Evolutionary conservation across 2,888 invertebrate genomes (phyloP).

Genomic region (Electrophaes corylata): DNA sequence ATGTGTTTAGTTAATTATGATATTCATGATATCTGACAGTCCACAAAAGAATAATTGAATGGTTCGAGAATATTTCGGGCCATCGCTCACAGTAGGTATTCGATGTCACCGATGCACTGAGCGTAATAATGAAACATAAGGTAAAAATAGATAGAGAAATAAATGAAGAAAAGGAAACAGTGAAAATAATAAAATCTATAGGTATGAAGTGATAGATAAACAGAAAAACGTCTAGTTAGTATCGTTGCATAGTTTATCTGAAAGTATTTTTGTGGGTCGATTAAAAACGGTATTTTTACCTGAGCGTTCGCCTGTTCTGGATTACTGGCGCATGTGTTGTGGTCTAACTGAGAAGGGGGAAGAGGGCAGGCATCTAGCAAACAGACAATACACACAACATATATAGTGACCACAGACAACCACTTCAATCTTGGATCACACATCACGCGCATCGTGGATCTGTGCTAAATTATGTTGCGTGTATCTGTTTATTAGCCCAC

Average conservation of each 20-base stretch:
- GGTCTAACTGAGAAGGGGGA: slow-evolving; percentile 94
- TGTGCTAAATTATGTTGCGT: slow-evolving; percentile 80
- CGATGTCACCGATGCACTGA: slow-evolving; percentile 69
- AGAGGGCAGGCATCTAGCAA: slow-evolving; percentile 98
- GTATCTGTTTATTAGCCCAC: slow-evolving; percentile 78
- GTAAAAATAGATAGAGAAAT: slow-evolving; percentile 51
- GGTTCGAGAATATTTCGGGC: slow-evolving; percentile 55
- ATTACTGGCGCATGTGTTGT: slow-evolving; percentile 91
- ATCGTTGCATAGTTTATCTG: slow-evolving; percentile 80
- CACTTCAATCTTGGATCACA: slow-evolving; percentile 83
- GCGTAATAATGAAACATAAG: slow-evolving; percentile 71
- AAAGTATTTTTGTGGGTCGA: slow-evolving; percentile 81
- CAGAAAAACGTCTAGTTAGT: slow-evolving; percentile 71
- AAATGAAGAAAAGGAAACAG: slow-evolving; percentile 69
- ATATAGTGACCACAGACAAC: slow-evolving; percentile 85
- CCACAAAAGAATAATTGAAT: slow-evolving; percentile 45
- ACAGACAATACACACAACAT: slow-evolving; percentile 93
- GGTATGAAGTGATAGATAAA: slow-evolving; percentile 79
- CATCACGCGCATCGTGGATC: slow-evolving; percentile 76
- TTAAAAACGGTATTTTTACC: slow-evolving; percentile 86
- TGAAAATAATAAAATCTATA: slow-evolving; percentile 75
- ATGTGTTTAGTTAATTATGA: slow-evolving; percentile 62
- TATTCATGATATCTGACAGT: slow-evolving; percentile 45
- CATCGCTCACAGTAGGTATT: slow-evolving; percentile 50
- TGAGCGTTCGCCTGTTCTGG: slow-evolving; percentile 89